A percentile compares a stretch with the other conserved stretches of the same genome.
Conservation (phyloP, 1,140 invertebrate genomes). For the Laupala kohalensis region DNA sequence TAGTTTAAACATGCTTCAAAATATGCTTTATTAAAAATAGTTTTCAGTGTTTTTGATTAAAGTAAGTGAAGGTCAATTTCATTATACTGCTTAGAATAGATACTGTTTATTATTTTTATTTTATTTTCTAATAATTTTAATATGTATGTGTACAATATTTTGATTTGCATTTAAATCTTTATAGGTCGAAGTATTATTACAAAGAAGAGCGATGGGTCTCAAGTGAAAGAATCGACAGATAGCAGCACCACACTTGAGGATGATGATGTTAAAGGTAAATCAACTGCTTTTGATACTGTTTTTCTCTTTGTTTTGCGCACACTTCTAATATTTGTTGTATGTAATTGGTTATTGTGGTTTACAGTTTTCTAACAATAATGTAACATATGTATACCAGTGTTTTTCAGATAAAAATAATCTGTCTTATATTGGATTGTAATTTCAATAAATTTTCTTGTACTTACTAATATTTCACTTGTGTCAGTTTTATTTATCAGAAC, state of each 20-base stretch:
- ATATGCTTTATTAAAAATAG: not conserved
- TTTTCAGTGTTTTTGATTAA: not conserved
- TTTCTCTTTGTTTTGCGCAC: not conserved
- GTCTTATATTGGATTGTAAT: no score
- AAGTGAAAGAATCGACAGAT: slow-evolving; percentile 90
- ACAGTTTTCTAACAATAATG: not conserved
- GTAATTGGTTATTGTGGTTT: not conserved
- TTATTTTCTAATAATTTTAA: not conserved
- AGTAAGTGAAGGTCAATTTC: not conserved
- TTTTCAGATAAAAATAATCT: no score
- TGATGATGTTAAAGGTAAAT: slow-evolving; percentile 76
- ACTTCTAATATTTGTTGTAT: not conserved
- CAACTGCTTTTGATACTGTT: not conserved
- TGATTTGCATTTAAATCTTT: slow-evolving; percentile 21
- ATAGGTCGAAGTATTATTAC: slow-evolving; percentile 74
- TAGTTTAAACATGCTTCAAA: not conserved
- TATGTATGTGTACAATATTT: not conserved
- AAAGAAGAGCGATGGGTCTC: slow-evolving; percentile 86
- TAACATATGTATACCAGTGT: no score
- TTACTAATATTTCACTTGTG: no score
- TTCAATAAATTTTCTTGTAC: no score
- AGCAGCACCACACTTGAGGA: slow-evolving; percentile 84
- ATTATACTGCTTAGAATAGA: not conserved
- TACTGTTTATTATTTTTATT: not conserved
- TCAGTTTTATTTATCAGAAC: no score